Base-by-base conservation (phyloP, 2,113 vertebrate genomes). In the Pseudolaguvia tuberculata region DNA sequence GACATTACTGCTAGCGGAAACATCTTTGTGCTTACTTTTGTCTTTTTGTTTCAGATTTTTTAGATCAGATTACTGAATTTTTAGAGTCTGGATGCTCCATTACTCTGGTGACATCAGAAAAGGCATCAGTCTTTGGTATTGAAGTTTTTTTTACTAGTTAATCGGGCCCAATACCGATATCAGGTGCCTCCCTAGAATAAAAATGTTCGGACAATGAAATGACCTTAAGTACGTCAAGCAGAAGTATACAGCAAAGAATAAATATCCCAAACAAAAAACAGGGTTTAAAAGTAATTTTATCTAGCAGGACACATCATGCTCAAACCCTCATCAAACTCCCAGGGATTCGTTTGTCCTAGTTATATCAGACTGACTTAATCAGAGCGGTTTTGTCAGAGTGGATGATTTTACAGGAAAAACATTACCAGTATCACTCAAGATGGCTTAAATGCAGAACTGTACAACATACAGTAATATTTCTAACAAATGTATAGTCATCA, bases 401-500 rank as follows among this genome's bases (percentile, higher is more conserved):
- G 67, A 74, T 29, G 23, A 51, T 12, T 35, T 71, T 75, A 70
- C 61, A 63, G 31, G 47, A 62, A 61, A 52, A 62, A 42, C 39
- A 76, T 75, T 80, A 53, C 70, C 76, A 81, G 77, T 67, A 61
- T 74, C 76, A 77, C 77, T 84, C 48, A 80, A 82, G 70, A 81
- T 75, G 68, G 71, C 68, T 78, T 72, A 63, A 76, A 80, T 70
- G 65, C 68, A 76, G 76, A 66, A 76, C 75, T 57, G 59, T 77
- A 82, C 83, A 65, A 76, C 68, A 66, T 73, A 80, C 82, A 76
- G 81, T 61, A 82, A 78, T 67, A 68, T 73, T 79, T n/a, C 39
- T 3, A 55, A 21, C 77, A 79, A 78, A 85, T 75, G 75, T 73
- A 70, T 10, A 66, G 77, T 83, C 78, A 83, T 79, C 85, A 80